Evolutionary conservation across 2,888 invertebrate species (phyloP).

Genomic region (Parthenolecanium corni): DNA sequence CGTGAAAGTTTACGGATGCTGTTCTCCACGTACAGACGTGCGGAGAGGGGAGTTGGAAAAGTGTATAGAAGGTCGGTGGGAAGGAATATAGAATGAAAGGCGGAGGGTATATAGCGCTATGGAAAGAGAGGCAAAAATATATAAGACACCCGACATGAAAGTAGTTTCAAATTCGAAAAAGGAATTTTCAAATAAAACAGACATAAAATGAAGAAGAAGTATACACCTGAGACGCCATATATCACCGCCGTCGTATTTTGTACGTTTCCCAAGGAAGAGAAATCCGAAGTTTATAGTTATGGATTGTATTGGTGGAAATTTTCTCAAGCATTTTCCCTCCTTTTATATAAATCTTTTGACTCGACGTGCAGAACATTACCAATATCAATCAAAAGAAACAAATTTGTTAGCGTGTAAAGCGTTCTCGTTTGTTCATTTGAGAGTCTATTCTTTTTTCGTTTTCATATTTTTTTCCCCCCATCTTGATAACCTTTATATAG

Average conservation of each 20-base stretch:
- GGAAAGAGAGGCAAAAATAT: too few species aligned
- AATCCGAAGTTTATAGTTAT: constrained; percentile 19
- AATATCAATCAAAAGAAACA: constrained; percentile 18
- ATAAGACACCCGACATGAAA: too few species aligned
- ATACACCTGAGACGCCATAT: constrained; percentile 24
- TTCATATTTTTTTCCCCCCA: too few species aligned
- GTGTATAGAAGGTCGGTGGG: too few species aligned
- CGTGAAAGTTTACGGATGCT: too few species aligned
- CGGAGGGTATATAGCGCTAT: too few species aligned
- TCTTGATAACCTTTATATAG: too few species aligned
- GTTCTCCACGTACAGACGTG: too few species aligned
- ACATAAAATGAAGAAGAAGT: constrained; percentile 21
- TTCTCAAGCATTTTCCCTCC: not conserved
- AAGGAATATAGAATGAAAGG: too few species aligned
- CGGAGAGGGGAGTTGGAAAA: too few species aligned
- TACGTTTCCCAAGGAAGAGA: not conserved
- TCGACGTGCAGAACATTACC: constrained; percentile 17
- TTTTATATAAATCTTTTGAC: constrained; percentile 12
- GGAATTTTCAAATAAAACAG: not conserved
- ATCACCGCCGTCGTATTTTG: constrained; percentile 5
- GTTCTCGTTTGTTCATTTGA: not conserved
- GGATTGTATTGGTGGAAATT: constrained; percentile 7
- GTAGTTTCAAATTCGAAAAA: too few species aligned
- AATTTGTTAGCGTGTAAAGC: constrained; percentile 8
- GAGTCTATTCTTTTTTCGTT: too few species aligned